Base-by-base conservation (phyloP, 1,140 invertebrate genomes). In the Polypedilum pembai region DNA sequence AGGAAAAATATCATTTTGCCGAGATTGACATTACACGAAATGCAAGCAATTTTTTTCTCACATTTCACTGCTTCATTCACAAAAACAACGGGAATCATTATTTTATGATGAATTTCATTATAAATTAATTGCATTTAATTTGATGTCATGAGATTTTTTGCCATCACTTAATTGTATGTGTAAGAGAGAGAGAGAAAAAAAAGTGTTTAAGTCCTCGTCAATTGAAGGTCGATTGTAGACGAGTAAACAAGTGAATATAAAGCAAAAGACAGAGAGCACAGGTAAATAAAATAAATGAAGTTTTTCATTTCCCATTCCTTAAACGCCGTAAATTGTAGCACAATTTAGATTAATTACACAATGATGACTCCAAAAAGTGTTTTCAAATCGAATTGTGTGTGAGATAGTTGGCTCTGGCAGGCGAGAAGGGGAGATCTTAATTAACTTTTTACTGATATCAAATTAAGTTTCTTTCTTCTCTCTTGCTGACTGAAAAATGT, bases 381-480 rank as follows among this genome's bases (percentile, higher is more conserved):
- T 56, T 56, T 4, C 45, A 56, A 56, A 56, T 56, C 45, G 12
- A 56, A 56, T 56, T 66, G n/a, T 66, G 8, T 8, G 18, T 69
- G 24, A 33, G 24, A 33, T 33, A 33, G 24, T 33, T 33, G 5
- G n/a, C n/a, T n/a, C 24, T 33, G 5, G 5, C n/a, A 33, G 5
- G 24, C 20, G 17, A 21, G 17, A 69, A 18, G 17, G 65, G 65
- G 20, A 69, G 65, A 69, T 69, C 65, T 69, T 69, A 69, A 69
- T 69, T 69, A 69, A 69, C 65, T 69, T 69, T 69, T 69, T 69
- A 18, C 65, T 69, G 65, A 69, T 69, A 69, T 69, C 65, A 69
- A 69, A 69, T 20, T 17, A 15, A 56, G 45, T 56, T 56, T 56
- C 12, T 56, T 12, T 56, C 12, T 56, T 56, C 4, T 33, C n/a